These are phyloP conservation scores for Protobothrops mucrosquamatus DNA, from an alignment of 2,113 vertebrate species.

Conservation along the genomic window DNA sequence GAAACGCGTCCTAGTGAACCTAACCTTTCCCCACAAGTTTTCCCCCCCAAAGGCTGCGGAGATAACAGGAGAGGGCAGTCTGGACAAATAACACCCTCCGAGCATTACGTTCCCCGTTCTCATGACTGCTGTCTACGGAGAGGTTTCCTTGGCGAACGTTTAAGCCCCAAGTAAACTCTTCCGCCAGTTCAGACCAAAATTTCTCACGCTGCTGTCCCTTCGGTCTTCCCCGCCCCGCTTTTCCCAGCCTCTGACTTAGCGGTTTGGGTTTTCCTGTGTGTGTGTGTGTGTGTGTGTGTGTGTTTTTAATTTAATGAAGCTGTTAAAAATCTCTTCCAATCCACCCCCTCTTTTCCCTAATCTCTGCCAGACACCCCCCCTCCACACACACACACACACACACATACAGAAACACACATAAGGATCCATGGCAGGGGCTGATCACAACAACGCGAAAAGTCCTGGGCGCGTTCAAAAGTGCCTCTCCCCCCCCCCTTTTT, in stretches of 20 bases:
- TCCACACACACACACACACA: conserved; percentile 26
- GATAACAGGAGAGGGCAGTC: not conserved
- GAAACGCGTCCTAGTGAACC: conserved; percentile 47
- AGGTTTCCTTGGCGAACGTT: conserved; percentile 52
- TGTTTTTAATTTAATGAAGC: not conserved
- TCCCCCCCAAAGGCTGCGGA: not conserved
- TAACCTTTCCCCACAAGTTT: conserved; percentile 11
- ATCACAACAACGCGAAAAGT: conserved; percentile 35
- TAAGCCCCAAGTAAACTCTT: conserved; percentile 17
- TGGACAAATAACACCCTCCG: conserved; percentile 21
- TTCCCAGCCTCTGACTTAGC: conserved; percentile 34
- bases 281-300: no score
- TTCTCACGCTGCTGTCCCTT: conserved; percentile 50
- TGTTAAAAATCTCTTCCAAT: not conserved
- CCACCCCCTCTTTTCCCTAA: not conserved
- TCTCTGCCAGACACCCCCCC: conserved; percentile 29
- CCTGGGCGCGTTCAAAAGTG: conserved; percentile 30
- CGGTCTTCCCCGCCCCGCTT: not conserved
- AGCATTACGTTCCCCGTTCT: conserved; percentile 10
- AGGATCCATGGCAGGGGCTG: conserved; percentile 34
- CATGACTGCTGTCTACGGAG: not conserved
- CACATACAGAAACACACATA: conserved; percentile 15
- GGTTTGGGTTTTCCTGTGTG: conserved; percentile 17
- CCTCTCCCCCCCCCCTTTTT: no score
- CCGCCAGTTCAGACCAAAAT: conserved; percentile 34